These are phyloP conservation scores for Melanocharis versteri DNA, from an alignment of 2,113 vertebrate genomes.

Conservation along the genomic window DNA sequence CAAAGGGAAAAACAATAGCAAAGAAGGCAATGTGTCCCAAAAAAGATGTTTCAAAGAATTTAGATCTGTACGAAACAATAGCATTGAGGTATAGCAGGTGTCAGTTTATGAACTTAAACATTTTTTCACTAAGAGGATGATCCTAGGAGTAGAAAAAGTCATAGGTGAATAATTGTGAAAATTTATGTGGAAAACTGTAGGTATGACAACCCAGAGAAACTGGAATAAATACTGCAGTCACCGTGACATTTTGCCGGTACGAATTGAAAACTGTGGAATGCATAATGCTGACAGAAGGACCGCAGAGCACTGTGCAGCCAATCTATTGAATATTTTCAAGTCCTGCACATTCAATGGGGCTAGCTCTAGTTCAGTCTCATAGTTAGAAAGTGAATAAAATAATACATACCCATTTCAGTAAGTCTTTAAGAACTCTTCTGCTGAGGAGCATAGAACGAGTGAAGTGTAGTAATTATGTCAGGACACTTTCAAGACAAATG, in stretches of 20 bases:
- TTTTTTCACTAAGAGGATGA: neutral
- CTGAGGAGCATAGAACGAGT: neutral
- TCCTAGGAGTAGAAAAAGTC: neutral
- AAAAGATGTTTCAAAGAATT: neutral
- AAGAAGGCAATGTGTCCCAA: neutral
- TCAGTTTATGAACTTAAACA: neutral
- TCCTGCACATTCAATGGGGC: neutral
- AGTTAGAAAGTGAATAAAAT: neutral
- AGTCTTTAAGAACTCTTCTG: neutral
- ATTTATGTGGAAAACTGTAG: neutral
- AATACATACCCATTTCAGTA: neutral
- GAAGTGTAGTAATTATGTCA: neutral
- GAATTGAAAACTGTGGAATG: neutral
- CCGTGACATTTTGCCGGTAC: neutral
- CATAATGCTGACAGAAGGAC: neutral
- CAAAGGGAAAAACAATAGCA: neutral
- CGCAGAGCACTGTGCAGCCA: neutral
- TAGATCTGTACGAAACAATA: neutral
- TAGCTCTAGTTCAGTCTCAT: neutral
- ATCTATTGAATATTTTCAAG: neutral
- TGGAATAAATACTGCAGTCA: neutral
- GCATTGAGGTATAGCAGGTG: neutral
- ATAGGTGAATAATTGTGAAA: neutral
- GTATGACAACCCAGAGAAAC: neutral
- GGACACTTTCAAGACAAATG: neutral